Conservation (phyloP, 1,140 invertebrate genomes). For the Drosophila parvula region DNA sequence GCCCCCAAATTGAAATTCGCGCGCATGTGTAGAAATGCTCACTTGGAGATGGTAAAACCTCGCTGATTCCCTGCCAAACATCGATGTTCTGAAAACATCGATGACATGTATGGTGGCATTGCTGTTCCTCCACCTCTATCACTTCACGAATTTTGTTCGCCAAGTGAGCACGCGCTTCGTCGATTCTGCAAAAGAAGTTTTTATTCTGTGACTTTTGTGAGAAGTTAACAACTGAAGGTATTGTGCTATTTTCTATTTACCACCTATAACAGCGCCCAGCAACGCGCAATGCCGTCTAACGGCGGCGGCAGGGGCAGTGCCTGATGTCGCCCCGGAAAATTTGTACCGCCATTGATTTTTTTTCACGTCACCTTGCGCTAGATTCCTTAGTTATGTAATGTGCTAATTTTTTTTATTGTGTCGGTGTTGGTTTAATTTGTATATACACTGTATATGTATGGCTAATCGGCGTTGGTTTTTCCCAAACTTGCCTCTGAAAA, state of each 20-base stretch:
- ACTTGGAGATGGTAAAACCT: too few relatives aligned
- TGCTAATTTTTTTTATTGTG: constrained; percentile 67
- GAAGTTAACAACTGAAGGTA: constrained; percentile 83
- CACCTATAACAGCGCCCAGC: constrained; percentile 17
- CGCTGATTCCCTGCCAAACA: too few relatives aligned
- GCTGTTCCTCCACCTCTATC: too few relatives aligned
- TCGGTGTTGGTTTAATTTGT: constrained; percentile 59
- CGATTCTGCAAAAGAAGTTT: constrained; percentile 84
- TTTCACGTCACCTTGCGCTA: constrained; percentile 77
- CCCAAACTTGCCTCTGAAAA: constrained; percentile 26
- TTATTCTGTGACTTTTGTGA: constrained; percentile 84
- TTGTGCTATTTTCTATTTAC: constrained; percentile 54
- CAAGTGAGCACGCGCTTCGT: constrained; percentile 83
- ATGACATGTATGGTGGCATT: too few relatives aligned
- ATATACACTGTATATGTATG: constrained; percentile 14
- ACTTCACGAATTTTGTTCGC: constrained; percentile 78
- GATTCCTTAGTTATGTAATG: constrained; percentile 78
- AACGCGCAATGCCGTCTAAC: constrained; percentile 2
- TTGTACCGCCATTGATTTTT: constrained; percentile 72
- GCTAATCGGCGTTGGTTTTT: background rate
- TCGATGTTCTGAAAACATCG: too few relatives aligned
- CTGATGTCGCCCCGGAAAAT: constrained; percentile 32
- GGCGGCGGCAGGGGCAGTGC: constrained; percentile 34
- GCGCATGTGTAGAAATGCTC: too few relatives aligned
- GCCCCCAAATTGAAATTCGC: too few relatives aligned